These are phyloP conservation scores for Varecia variegata DNA, from an alignment of 2,797 vertebrate genomes.

Conservation along the genomic window DNA sequence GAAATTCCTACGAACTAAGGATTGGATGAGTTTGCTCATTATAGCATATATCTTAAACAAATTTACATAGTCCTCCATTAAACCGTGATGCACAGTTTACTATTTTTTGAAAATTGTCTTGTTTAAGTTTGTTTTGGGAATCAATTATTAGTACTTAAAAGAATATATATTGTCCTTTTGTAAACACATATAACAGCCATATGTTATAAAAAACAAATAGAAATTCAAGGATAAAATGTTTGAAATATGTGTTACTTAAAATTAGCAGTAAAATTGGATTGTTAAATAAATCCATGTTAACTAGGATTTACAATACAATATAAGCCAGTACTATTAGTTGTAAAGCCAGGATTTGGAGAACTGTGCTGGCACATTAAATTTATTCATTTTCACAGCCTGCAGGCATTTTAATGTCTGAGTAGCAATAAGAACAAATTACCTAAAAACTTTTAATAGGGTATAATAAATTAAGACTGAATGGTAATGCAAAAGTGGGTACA, in stretches of 20 bases:
- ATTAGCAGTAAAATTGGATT: slow-evolving; percentile 62
- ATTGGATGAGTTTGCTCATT: background rate
- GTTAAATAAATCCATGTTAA: slow-evolving; percentile 68
- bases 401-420: slow-evolving; percentile 76
- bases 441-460: slow-evolving; percentile 75
- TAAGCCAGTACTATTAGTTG: slow-evolving; percentile 61
- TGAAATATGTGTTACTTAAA: slow-evolving; percentile 64
- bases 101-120: background rate
- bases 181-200: background rate
- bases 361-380: slow-evolving; percentile 64
- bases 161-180: background rate
- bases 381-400: slow-evolving; percentile 71
- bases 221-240: slow-evolving; percentile 50
- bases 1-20: background rate
- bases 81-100: background rate
- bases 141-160: slow-evolving; percentile 29
- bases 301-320: slow-evolving; percentile 69
- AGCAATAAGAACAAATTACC: slow-evolving; percentile 77
- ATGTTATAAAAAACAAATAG: slow-evolving; percentile 26
- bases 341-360: slow-evolving; percentile 69
- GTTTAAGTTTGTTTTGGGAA: slow-evolving; percentile 32
- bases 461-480: slow-evolving; percentile 75
- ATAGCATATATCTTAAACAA: background rate
- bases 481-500: slow-evolving; percentile 63
- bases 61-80: background rate